A percentile compares a stretch with the other conserved stretches of the same genome.
Conservation (phyloP, 2,113 vertebrate species). For the Ochotona curzoniae region DNA sequence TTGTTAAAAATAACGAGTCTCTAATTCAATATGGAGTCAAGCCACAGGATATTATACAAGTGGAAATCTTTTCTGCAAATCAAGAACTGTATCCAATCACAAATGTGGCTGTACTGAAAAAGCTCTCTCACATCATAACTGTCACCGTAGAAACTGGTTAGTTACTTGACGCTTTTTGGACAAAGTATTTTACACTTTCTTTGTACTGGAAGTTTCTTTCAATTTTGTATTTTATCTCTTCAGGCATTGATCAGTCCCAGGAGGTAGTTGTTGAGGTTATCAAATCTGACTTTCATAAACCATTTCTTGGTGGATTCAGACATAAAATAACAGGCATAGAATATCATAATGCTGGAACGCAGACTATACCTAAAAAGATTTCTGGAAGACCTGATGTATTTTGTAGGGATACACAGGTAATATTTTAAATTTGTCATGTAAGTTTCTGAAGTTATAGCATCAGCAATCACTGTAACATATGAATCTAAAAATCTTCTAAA, state of each 20-base stretch:
- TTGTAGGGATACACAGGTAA: slow-evolving; percentile 93
- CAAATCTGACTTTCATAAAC: slow-evolving; percentile 87
- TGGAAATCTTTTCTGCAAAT: slow-evolving; percentile 87
- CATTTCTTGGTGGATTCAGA: slow-evolving; percentile 95
- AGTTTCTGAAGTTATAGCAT: slow-evolving; percentile 34
- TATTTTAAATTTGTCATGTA: slow-evolving; percentile 12
- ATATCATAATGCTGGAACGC: slow-evolving; percentile 93
- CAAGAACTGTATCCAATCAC: slow-evolving; percentile 75
- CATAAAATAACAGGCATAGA: slow-evolving; percentile 89
- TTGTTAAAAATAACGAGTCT: slow-evolving; percentile 84
- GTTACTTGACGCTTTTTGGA: slow-evolving; percentile 33
- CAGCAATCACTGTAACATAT: background rate
- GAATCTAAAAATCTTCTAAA: slow-evolving; percentile 32
- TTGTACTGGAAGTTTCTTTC: background rate
- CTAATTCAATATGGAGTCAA: slow-evolving; percentile 84
- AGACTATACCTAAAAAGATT: slow-evolving; percentile 89
- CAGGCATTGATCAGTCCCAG: slow-evolving; percentile 84
- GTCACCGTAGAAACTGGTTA: slow-evolving; percentile 90
- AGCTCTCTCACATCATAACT: slow-evolving; percentile 88
- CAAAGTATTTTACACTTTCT: background rate
- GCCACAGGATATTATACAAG: slow-evolving; percentile 84
- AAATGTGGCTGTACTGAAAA: slow-evolving; percentile 77
- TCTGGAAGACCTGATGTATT: slow-evolving; percentile 82
- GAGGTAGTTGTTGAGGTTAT: slow-evolving; percentile 91
- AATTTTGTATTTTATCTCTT: slow-evolving; percentile 71